Evolutionary conservation across 1,140 invertebrate genomes (phyloP), one percentile per base, ranked within the genome.

Genomic region (Bombus superbus): DNA sequence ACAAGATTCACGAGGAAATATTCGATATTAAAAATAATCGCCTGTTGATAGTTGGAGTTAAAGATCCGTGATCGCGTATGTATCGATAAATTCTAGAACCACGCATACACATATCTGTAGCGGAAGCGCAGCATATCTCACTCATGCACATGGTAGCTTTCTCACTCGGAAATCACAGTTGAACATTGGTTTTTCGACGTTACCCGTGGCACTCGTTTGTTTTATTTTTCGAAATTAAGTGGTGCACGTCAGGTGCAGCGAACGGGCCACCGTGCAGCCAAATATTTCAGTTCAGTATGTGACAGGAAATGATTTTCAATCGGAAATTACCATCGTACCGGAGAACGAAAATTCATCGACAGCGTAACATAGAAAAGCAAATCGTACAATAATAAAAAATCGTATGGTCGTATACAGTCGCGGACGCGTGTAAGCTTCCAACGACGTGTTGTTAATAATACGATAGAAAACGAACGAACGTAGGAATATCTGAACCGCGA

Each of bases 141-240:
- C 76, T 90, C 83, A 84, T 69, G 79, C 83, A 66, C 81, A 32
- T 86, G 68, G 44, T 72, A 88, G 68, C 82, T 85, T 88, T 92
- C 87, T 92, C 91, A 89, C 90, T 92, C 86, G 75, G 68, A 90
- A 90, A 91, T 91, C 90, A 91, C 90, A 91, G 90, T 89, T 90
- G 89, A 90, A 87, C 89, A 89, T 89, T 89, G 87, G 88, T 89
- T 89, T 38, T 40, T n/a, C 38, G 18, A 88, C 87, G 74, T 89
- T 86, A 89, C 75, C 68, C 81, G 87, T 86, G 88, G 87, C 84
- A 89, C 87, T 68, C 88, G 84, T 89, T 64, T 47, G 25, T 83
- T 75, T 79, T 47, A 28, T 72, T 78, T 68, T 78, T 73, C 73
- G 42, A 80, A 72, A 86, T 81, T 85, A 88, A 89, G 64, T 53